Percentiles rank a stretch among this genome's conserved stretches.
Conservation (phyloP, 2,797 vertebrate species). For the Eulemur mongoz region DNA sequence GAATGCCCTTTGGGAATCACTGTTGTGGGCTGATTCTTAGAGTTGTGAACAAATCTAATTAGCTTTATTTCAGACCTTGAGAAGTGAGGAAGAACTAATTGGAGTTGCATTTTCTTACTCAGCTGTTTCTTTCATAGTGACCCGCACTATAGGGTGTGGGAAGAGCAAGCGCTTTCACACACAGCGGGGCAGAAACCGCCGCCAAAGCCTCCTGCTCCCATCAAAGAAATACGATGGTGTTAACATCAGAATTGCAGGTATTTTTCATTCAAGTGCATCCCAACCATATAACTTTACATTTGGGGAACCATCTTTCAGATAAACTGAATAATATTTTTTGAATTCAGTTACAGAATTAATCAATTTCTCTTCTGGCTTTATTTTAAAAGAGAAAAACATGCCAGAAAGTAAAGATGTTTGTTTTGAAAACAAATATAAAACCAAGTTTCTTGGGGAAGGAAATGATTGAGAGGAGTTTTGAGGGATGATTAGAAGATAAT, state of each 20-base stretch:
- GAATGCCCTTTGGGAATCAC: conserved; percentile 29
- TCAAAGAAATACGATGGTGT: not conserved
- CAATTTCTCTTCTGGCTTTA: not conserved
- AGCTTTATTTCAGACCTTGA: conserved; percentile 42
- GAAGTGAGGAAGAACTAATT: conserved; percentile 29
- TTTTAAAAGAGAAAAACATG: not conserved
- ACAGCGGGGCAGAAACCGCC: not conserved
- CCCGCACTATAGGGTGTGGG: not conserved
- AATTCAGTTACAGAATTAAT: conserved; percentile 24
- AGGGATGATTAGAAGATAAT: not conserved
- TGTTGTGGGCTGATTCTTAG: not conserved
- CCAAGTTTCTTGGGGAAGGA: not conserved
- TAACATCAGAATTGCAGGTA: conserved; percentile 12
- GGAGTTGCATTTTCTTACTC: conserved; percentile 41
- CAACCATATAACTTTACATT: not conserved
- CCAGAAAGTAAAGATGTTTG: not conserved
- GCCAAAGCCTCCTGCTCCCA: not conserved
- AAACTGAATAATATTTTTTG: not conserved
- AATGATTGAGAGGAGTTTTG: not conserved
- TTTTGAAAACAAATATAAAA: conserved; percentile 41
- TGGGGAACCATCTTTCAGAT: not conserved
- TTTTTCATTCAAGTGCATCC: not conserved
- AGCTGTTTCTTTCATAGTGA: conserved; percentile 33
- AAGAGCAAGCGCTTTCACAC: not conserved
- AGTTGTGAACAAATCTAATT: conserved; percentile 63